These are phyloP conservation scores for Pholis gunnellus DNA, from an alignment of 2,113 vertebrate species.

Conservation along the genomic window DNA sequence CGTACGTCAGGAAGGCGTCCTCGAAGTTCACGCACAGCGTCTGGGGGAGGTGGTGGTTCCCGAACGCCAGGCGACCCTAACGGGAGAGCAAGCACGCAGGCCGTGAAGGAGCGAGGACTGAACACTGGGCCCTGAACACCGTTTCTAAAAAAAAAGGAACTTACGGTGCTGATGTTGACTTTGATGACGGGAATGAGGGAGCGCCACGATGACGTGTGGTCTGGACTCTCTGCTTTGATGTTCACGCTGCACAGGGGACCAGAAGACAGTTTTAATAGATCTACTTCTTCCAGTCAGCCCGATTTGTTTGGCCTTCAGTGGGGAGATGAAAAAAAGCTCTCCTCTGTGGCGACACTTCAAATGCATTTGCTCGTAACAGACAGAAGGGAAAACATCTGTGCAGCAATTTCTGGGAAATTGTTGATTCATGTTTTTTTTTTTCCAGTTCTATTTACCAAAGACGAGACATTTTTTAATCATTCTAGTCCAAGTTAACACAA, in stretches of 20 bases:
- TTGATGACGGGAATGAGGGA: slow-evolving; percentile 99
- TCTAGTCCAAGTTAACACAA: neutral
- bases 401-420: neutral
- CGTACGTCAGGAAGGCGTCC: slow-evolving; percentile 95
- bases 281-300: neutral
- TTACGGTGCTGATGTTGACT: slow-evolving; percentile 97
- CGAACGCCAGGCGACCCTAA: slow-evolving; percentile 96
- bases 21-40: slow-evolving; percentile 97
- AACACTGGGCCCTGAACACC: neutral
- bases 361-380: neutral
- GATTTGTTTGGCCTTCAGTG: neutral
- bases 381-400: neutral
- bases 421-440: neutral
- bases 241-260: slow-evolving; percentile 83
- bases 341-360: neutral
- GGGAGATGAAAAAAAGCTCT: slow-evolving; percentile 3
- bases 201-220: slow-evolving; percentile 95
- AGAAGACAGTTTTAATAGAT: neutral
- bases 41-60: slow-evolving; percentile 96
- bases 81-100: neutral
- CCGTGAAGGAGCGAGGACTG: neutral
- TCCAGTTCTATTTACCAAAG: neutral
- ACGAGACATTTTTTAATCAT: neutral
- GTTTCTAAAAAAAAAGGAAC: neutral
- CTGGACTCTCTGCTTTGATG: slow-evolving; percentile 92